Conservation (phyloP, 2,888 invertebrate species). For the Sinentomon sp. region DNA sequence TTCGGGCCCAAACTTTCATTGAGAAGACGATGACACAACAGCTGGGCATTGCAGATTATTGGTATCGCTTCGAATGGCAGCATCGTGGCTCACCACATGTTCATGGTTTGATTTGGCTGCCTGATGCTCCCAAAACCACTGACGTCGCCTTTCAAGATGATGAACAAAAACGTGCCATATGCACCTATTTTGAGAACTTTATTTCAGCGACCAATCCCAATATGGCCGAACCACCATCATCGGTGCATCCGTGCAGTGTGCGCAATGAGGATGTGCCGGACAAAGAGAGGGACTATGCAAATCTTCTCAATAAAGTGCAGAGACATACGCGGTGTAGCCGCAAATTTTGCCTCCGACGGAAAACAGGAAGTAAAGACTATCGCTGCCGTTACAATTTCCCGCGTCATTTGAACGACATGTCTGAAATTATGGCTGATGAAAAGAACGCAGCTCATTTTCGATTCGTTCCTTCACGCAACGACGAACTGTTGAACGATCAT, state of each 20-base stretch:
- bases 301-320: conserved; percentile 7
- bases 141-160: conserved; percentile 1
- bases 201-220: conserved; percentile 10
- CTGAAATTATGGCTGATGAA: not conserved
- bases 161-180: not conserved
- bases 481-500: conserved; percentile 2
- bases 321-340: conserved; percentile 6
- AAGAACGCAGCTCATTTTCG: conserved; percentile 1
- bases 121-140: conserved; percentile 9
- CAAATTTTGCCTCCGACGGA: conserved; percentile 6
- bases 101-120: conserved; percentile 12
- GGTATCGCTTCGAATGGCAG: conserved; percentile 9
- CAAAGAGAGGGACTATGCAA: not conserved
- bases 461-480: conserved; percentile 7
- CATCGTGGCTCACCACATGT: conserved; percentile 12
- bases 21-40: conserved; percentile 3
- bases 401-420: not conserved
- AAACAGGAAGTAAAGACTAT: conserved; percentile 3
- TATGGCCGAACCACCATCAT: conserved; percentile 5
- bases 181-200: conserved; percentile 6
- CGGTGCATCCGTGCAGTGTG: conserved; percentile 8
- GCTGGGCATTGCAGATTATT: conserved; percentile 6
- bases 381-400: conserved; percentile 11
- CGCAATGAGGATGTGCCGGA: not conserved
- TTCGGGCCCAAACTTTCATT: conserved; percentile 1